Base-by-base conservation (phyloP, 2,888 invertebrate species). In the Apamea crenata region DNA sequence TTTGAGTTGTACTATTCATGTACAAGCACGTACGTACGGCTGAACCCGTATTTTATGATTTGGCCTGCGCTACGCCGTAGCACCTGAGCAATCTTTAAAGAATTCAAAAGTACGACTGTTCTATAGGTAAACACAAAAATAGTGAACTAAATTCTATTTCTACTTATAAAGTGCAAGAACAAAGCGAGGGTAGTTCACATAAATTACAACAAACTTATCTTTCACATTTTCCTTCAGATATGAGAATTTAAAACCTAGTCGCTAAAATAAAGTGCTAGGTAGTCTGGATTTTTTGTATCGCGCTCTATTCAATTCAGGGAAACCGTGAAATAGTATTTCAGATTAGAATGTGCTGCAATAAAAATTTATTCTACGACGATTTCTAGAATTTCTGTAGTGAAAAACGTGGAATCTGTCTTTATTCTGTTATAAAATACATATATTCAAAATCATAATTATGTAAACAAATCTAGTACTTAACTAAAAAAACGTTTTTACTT, bases 121-220 rank as follows among this genome's bases (percentile, higher is more conserved):
- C 16, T 8, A 32, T 32, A 50, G 21, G 18, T 63, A 76, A 40
- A n/a, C 61, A 65, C 18, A 16, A 71, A 77, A 83, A 78, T 66
- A 69, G 36, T 70, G 53, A 71, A 76, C 61, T 76, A 73, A 82
- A 84, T 77, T 84, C 69, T 80, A 80, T 72, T 86, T 78, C 59
- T 68, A 75, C 74, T 65, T 73, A 66, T 76, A 81, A 84, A 83
- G 70, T 78, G 68, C 74, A 68, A 74, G 84, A 88, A 87, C 81
- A 81, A 88, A 80, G 78, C 72, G 63, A 80, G 68, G 75, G 85
- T 80, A 85, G 71, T 80, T 61, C 87, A 87, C 77, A 88, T 88
- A 88, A 87, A 87, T 87, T 88, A 78, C 85, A 80, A 73, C 80
- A 78, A 80, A 88, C 78, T 88, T 88, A 88, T 88, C 89, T 88